Evolutionary conservation across 37 sponge, comb jelly and placozoan species (phyloP).

Genomic region (Eunapius fragilis): DNA sequence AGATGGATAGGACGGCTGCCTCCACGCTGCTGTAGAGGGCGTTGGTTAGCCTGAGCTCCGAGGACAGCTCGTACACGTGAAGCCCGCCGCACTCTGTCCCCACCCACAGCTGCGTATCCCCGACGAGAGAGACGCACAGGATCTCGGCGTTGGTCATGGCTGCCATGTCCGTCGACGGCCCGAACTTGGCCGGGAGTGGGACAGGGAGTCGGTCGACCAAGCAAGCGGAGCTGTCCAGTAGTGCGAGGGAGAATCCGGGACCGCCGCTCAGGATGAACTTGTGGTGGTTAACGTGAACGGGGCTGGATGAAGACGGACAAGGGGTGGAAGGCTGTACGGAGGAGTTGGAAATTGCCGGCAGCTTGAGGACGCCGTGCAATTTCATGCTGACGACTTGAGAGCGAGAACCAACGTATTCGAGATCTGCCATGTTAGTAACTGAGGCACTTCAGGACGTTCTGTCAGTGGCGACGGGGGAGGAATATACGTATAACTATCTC

Average conservation of each 20-base stretch:
- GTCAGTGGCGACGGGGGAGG: neutral
- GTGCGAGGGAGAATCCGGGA: slow-evolving; percentile 59
- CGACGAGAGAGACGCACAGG: neutral
- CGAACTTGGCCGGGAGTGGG: slow-evolving; percentile 22
- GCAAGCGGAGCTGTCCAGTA: slow-evolving; percentile 25
- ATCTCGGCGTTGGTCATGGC: neutral
- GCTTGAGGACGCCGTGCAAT: slow-evolving; percentile 12
- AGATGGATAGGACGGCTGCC: slow-evolving; percentile 31
- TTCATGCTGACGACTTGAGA: slow-evolving; percentile 3
- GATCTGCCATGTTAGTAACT: slow-evolving; percentile 6
- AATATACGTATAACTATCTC: neutral
- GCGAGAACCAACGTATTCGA: slow-evolving; percentile 15
- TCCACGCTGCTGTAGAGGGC: slow-evolving; percentile 41
- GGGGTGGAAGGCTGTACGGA: neutral
- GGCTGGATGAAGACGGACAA: neutral
- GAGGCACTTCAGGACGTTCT: neutral
- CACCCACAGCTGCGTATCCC: slow-evolving; percentile 64
- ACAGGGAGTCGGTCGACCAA: slow-evolving; percentile 39
- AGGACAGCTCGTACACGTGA: slow-evolving; percentile 56
- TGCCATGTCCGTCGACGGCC: slow-evolving; percentile 18
- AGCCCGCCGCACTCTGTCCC: slow-evolving; percentile 61
- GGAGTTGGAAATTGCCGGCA: slow-evolving; percentile 17
- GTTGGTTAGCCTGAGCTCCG: slow-evolving; percentile 13
- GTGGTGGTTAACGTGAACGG: slow-evolving; percentile 13
- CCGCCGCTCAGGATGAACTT: slow-evolving; percentile 49